Percentiles rank a stretch among this genome's conserved stretches.
Evolutionary conservation across 2,888 invertebrate genomes (phyloP).

Genomic region (Nasonovia ribisnigri): DNA sequence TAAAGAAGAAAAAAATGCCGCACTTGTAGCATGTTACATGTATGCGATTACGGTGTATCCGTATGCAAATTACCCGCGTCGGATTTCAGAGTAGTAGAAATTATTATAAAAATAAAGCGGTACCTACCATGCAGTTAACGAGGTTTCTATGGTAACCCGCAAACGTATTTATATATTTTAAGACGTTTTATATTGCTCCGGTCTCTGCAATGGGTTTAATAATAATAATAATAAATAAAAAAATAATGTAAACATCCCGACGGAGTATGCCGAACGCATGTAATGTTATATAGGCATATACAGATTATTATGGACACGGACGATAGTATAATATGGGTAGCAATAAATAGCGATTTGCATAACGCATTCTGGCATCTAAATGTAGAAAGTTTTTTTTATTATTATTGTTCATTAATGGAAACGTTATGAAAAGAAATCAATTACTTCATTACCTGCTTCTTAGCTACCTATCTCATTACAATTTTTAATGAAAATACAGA

Average conservation of each 20-base stretch:
- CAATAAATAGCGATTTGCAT: not conserved
- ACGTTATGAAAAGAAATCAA: not conserved
- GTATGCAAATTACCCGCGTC: conserved; percentile 1
- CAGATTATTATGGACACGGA: not conserved
- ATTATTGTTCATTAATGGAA: not conserved
- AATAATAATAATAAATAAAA: not conserved
- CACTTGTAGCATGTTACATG: not conserved
- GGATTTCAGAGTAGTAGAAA: conserved; percentile 15
- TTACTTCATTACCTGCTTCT: not conserved
- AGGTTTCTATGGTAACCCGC: not conserved
- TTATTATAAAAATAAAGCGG: not conserved
- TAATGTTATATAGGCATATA: not conserved
- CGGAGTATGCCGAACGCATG: not conserved
- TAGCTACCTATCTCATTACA: not conserved
- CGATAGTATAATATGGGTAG: not conserved
- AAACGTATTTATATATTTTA: not conserved
- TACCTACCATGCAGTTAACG: not conserved
- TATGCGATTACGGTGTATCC: not conserved
- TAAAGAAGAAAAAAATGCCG: conserved; percentile 29
- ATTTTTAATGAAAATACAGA: not conserved
- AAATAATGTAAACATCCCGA: not conserved
- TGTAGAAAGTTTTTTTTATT: not conserved
- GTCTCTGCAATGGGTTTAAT: not conserved
- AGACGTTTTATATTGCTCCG: not conserved
- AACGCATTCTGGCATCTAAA: not conserved